Conservation (phyloP, 2,113 vertebrate species). For the Bothrops jararaca region DNA sequence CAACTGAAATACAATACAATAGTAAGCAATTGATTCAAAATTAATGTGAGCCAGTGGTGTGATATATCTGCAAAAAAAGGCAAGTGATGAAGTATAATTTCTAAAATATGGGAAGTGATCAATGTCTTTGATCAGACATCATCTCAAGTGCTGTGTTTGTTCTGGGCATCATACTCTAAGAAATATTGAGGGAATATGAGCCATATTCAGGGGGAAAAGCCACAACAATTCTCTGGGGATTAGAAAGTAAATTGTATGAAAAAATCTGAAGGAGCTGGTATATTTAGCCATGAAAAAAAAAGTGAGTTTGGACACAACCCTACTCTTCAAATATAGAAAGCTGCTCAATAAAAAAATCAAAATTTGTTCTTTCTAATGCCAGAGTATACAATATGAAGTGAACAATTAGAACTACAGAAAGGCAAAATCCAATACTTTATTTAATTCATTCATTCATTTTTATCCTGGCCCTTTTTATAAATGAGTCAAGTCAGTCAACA, state of each 20-base stretch:
- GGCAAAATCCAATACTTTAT: neutral
- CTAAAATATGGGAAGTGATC: neutral
- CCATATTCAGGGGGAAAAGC: neutral
- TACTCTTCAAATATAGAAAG: neutral
- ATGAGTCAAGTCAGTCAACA: neutral
- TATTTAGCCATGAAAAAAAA: neutral
- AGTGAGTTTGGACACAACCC: neutral
- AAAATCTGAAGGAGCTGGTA: neutral
- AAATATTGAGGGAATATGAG: neutral
- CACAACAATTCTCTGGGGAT: neutral
- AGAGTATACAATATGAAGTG: neutral
- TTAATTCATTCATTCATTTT: neutral
- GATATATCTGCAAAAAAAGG: neutral
- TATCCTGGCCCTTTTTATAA: neutral
- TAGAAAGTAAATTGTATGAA: neutral
- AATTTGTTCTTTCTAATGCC: neutral
- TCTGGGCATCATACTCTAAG: neutral
- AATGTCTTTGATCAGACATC: neutral
- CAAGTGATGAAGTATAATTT: neutral
- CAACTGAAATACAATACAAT: neutral
- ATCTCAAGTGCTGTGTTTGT: neutral
- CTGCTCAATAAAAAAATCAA: neutral
- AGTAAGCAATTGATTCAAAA: neutral
- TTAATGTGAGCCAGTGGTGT: neutral
- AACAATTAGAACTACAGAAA: neutral